Percentiles rank a stretch among this genome's conserved stretches.
Conservation (phyloP, 2,113 vertebrate species). For the Etia nguti region DNA sequence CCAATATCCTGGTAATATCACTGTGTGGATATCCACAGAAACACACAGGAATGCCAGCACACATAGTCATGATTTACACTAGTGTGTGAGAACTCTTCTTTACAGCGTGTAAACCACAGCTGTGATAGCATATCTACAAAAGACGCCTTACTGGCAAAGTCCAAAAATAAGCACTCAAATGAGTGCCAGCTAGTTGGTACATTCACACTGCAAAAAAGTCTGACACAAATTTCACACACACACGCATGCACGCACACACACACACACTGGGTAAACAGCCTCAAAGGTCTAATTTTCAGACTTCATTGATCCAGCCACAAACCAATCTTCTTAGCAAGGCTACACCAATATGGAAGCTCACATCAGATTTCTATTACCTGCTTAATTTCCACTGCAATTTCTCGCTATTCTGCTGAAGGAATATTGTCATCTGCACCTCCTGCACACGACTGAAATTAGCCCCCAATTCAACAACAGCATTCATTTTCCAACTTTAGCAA, state of each 20-base stretch:
- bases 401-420: not conserved
- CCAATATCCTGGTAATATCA: not conserved
- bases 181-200: not conserved
- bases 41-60: not conserved
- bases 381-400: slow-evolving; percentile 14
- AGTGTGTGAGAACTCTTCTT: not conserved
- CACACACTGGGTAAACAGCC: not conserved
- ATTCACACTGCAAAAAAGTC: not conserved
- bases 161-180: not conserved
- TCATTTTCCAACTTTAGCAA: not conserved
- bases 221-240: not conserved
- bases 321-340: slow-evolving; percentile 27
- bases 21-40: not conserved
- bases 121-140: not conserved
- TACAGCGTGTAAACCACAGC: not conserved
- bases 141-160: not conserved
- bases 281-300: slow-evolving; percentile 29
- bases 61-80: not conserved
- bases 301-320: slow-evolving; percentile 38
- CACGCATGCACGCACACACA: not conserved
- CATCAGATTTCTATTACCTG: slow-evolving; percentile 35
- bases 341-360: not conserved
- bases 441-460: not conserved
- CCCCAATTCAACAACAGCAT: not conserved
- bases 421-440: not conserved